Percentiles rank a stretch among this genome's conserved stretches.
phyloP scores from a whole-genome alignment of 2,888 invertebrate genomes.

The Brachypalpus laphriformis region DNA sequence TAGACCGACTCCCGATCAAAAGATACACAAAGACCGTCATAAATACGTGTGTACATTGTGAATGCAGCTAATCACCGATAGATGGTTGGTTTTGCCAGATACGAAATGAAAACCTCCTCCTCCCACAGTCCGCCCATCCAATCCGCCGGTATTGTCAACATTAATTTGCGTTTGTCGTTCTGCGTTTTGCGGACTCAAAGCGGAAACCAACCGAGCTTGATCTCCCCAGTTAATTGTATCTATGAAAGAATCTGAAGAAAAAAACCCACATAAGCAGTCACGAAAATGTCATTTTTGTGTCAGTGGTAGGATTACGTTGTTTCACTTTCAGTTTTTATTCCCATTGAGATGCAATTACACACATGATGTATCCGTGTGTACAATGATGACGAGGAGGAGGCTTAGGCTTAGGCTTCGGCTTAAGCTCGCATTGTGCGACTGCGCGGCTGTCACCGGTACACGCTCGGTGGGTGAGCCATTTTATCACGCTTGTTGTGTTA shows the following conservation, averaged over 20 bases:
- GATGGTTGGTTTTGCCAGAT: constrained; percentile 24
- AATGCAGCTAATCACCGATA: constrained; percentile 51
- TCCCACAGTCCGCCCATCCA: neutral
- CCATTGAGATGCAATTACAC: constrained; percentile 51
- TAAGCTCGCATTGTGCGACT: constrained; percentile 33
- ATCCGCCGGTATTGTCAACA: constrained; percentile 23
- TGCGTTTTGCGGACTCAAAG: constrained; percentile 52
- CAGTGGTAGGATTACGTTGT: constrained; percentile 57
- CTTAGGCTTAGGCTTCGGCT: constrained; percentile 27
- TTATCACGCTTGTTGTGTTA: constrained; percentile 44
- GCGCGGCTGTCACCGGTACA: constrained; percentile 54
- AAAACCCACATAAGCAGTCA: constrained; percentile 22
- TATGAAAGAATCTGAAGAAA: neutral
- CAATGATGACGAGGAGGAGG: constrained; percentile 5
- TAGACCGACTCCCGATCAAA: constrained; percentile 54
- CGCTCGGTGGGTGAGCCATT: constrained; percentile 30
- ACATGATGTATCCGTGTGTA: constrained; percentile 16
- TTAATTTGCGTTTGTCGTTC: constrained; percentile 56
- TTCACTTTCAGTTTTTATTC: constrained; percentile 69
- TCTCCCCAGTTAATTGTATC: constrained; percentile 29
- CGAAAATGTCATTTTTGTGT: constrained; percentile 56
- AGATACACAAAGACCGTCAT: constrained; percentile 57
- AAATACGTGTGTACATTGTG: constrained; percentile 19
- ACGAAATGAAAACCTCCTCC: neutral
- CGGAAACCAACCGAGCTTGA: constrained; percentile 53